phyloP scores from a whole-genome alignment of 2,113 vertebrate genomes.

The Microtus oregoni region DNA sequence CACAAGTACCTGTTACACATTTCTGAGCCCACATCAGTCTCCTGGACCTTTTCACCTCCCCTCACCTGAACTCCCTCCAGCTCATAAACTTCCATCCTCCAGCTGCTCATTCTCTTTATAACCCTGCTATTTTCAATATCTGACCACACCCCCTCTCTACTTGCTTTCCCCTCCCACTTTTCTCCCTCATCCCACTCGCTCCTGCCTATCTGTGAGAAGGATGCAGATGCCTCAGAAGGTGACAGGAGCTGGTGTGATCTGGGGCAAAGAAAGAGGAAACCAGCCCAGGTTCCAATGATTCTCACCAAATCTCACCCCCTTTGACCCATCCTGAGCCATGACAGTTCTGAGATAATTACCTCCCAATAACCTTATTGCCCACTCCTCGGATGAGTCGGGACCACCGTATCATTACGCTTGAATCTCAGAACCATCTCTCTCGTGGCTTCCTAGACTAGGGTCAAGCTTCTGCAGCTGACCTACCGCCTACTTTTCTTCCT shows the following conservation, averaged over 20 bases:
- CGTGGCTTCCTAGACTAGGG: neutral
- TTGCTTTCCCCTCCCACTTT: neutral
- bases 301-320: neutral
- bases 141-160: neutral
- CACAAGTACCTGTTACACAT: neutral
- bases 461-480: neutral
- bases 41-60: too few relatives aligned
- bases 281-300: neutral
- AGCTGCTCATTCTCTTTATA: neutral
- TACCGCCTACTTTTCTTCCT: neutral
- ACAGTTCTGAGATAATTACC: neutral
- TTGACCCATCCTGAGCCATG: neutral
- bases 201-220: neutral
- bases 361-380: neutral
- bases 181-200: neutral
- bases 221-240: neutral
- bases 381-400: conserved; percentile 27
- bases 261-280: neutral
- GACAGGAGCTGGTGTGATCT: neutral
- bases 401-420: neutral
- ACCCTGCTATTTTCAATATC: neutral
- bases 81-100: neutral
- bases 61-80: neutral
- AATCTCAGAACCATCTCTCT: conserved; percentile 9
- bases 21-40: neutral